phyloP scores from a whole-genome alignment of 2,797 vertebrate genomes.

The Gymnopithys bicolor region DNA sequence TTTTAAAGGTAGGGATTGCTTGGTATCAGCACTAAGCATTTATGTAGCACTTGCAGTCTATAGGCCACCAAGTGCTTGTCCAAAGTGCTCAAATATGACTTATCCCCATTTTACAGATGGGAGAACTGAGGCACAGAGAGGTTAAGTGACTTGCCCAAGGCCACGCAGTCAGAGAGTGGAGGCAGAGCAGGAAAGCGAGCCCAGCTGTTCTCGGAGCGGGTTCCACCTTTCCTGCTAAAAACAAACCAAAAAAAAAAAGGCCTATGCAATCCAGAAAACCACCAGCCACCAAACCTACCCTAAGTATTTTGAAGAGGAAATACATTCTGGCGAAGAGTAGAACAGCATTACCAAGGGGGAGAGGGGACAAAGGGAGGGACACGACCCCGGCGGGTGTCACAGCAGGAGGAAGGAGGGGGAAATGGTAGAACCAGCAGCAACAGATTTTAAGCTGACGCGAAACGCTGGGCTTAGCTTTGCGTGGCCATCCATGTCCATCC shows the following conservation, averaged over 20 bases:
- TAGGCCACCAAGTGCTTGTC: background rate
- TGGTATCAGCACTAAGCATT: conserved; percentile 41
- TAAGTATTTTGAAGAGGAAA: conserved; percentile 7
- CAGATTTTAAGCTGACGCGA: background rate
- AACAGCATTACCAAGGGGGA: background rate
- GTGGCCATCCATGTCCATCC: background rate
- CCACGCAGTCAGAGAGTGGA: conserved; percentile 55
- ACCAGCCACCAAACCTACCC: background rate
- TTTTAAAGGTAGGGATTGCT: conserved; percentile 33
- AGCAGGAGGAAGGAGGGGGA: background rate
- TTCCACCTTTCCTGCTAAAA: background rate
- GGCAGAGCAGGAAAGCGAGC: conserved; percentile 46
- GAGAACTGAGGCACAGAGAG: conserved; percentile 66
- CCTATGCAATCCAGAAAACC: conserved; percentile 43
- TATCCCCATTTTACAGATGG: conserved; percentile 65
- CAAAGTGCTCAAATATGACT: conserved; percentile 61
- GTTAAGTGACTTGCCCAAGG: conserved; percentile 66
- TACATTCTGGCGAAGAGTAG: conserved; percentile 44
- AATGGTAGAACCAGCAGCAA: background rate
- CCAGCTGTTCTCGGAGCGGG: background rate
- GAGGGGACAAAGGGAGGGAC: background rate
- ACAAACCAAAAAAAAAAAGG: background rate
- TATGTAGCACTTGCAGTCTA: background rate
- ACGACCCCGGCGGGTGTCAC: background rate
- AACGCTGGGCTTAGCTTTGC: conserved; percentile 17